Evolutionary conservation across 2,113 vertebrate genomes (phyloP).

Genomic region (Poeciliopsis retropinna): DNA sequence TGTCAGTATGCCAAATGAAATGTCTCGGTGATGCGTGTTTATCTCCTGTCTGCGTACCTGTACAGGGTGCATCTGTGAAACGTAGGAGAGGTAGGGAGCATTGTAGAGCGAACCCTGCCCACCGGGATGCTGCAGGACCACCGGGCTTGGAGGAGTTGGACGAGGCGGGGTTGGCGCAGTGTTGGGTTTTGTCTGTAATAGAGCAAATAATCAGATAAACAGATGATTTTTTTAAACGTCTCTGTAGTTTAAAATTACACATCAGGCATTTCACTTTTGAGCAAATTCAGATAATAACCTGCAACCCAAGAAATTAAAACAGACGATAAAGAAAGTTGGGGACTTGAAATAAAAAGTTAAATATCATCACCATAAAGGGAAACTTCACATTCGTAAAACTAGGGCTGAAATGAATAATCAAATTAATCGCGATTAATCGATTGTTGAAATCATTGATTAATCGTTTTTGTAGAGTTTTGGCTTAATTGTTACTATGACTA

Average conservation of each 20-base stretch:
- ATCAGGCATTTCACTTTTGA: neutral
- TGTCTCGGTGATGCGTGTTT: neutral
- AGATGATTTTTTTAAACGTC: no score
- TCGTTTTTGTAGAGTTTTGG: no score
- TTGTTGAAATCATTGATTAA: no score
- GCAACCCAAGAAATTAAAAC: neutral
- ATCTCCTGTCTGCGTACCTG: conserved; percentile 62
- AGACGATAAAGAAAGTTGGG: neutral
- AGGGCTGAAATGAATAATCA: no score
- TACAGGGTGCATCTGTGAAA: conserved; percentile 87
- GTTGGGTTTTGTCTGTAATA: conserved; percentile 82
- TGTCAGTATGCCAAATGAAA: neutral
- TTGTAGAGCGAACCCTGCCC: conserved; percentile 82
- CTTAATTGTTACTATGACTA: no score
- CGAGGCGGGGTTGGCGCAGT: conserved; percentile 83
- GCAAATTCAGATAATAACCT: neutral
- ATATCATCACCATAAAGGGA: no score
- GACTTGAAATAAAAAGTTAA: no score
- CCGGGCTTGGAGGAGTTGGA: conserved; percentile 86
- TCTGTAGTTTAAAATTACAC: neutral
- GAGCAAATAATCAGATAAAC: neutral
- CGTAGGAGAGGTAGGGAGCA: conserved; percentile 74
- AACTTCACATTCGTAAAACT: no score
- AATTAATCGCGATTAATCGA: no score
- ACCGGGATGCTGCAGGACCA: conserved; percentile 85